Percentiles rank a stretch among this genome's conserved stretches.
phyloP scores from a whole-genome alignment of 1,140 invertebrate genomes.

The Ptiloglossa arizonensis region DNA sequence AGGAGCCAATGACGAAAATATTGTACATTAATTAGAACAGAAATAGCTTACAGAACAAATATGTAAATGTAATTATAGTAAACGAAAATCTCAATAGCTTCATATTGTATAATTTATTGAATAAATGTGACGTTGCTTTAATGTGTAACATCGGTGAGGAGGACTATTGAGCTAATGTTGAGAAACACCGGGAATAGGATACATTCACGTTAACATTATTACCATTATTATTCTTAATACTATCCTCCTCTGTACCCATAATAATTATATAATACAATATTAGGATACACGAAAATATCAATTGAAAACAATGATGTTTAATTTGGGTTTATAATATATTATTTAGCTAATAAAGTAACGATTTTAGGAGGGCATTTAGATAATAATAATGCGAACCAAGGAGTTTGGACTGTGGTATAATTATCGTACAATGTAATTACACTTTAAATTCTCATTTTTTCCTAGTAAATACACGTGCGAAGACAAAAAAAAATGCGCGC shows the following conservation, averaged over 20 bases:
- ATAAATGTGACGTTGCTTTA: conserved; percentile 61
- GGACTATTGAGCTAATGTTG: conserved; percentile 65
- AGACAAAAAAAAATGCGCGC: conserved; percentile 50
- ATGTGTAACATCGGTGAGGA: conserved; percentile 55
- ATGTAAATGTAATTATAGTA: conserved; percentile 39
- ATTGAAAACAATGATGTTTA: conserved; percentile 66
- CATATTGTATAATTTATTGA: conserved; percentile 58
- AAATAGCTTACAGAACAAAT: conserved; percentile 35
- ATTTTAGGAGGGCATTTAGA: conserved; percentile 62
- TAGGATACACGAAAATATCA: conserved; percentile 70
- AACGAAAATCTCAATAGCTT: conserved; percentile 33
- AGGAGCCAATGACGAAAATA: conserved; percentile 15
- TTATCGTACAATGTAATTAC: conserved; percentile 38
- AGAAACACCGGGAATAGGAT: conserved; percentile 72
- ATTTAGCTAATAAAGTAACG: conserved; percentile 58
- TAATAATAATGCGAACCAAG: conserved; percentile 68
- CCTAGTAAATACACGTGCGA: conserved; percentile 3
- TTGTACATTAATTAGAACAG: conserved; percentile 20
- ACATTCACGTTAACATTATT: conserved; percentile 71
- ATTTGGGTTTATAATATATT: conserved; percentile 65
- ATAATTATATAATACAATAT: conserved; percentile 66
- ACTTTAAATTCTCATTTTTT: conserved; percentile 41
- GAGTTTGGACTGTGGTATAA: conserved; percentile 59
- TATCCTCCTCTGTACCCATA: conserved; percentile 69
- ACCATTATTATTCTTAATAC: conserved; percentile 73